Conservation (phyloP, 2,888 invertebrate species). For the Argyresthia albistria region DNA sequence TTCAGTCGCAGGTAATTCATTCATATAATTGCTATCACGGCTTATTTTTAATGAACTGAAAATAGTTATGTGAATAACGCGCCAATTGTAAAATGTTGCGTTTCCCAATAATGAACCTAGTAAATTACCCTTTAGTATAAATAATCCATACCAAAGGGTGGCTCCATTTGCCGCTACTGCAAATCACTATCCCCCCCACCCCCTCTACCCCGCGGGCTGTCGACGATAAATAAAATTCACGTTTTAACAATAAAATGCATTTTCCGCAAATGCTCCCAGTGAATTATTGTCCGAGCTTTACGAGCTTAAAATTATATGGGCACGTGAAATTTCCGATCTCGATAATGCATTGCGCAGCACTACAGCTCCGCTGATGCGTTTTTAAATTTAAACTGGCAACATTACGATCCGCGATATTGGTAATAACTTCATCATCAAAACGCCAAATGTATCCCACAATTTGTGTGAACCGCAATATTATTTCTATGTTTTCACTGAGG, state of each 20-base stretch:
- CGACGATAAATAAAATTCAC: conserved; percentile 72
- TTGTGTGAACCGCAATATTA: too few species aligned
- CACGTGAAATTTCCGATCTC: conserved; percentile 70
- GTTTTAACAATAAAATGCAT: conserved; percentile 74
- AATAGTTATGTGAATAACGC: conserved; percentile 58
- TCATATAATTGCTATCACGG: conserved; percentile 11
- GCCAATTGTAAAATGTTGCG: conserved; percentile 43
- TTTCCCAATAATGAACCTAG: conserved; percentile 68
- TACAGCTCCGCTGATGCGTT: neutral
- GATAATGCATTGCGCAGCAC: conserved; percentile 39
- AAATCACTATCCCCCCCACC: conserved; percentile 57
- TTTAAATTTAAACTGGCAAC: neutral
- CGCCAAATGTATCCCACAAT: neutral
- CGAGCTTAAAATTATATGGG: conserved; percentile 72
- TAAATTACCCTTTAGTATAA: conserved; percentile 70
- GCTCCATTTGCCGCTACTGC: conserved; percentile 64
- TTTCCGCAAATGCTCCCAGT: conserved; percentile 70
- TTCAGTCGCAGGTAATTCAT: too few species aligned
- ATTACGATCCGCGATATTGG: neutral
- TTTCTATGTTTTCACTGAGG: neutral
- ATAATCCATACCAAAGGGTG: conserved; percentile 68
- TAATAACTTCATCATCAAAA: neutral
- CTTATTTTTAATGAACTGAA: conserved; percentile 61
- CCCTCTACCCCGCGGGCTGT: conserved; percentile 47
- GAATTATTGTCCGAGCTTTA: conserved; percentile 68